Evolutionary conservation across 2,797 vertebrate genomes (phyloP).

Genomic region (Loris lydekkerianus): DNA sequence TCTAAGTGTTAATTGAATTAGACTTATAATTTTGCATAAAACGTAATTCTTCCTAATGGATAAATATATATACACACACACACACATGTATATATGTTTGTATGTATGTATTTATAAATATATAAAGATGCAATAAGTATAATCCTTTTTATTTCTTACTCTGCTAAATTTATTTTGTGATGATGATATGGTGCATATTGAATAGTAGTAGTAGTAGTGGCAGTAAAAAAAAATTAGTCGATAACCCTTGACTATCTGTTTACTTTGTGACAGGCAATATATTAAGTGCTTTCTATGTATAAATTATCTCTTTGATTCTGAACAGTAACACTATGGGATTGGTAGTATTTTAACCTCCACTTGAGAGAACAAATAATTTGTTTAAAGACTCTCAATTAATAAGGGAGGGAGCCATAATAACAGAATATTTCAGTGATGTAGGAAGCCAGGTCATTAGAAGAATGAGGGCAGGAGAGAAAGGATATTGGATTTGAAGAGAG

Average conservation of each 20-base stretch:
- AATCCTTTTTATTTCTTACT: conserved; percentile 2
- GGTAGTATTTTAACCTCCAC: background rate
- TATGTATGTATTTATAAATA: background rate
- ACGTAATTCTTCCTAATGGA: conserved; percentile 35
- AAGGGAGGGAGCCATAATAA: background rate
- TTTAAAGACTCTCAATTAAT: background rate
- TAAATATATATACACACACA: background rate
- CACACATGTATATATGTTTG: background rate
- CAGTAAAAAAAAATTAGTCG: background rate
- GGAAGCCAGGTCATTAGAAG: background rate
- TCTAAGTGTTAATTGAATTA: conserved; percentile 37
- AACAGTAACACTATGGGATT: background rate
- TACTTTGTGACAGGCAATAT: background rate
- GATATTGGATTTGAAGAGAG: background rate
- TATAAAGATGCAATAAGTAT: background rate
- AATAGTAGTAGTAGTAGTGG: background rate
- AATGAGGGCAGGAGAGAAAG: background rate
- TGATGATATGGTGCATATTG: background rate
- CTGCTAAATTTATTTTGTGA: conserved; percentile 24
- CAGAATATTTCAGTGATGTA: background rate
- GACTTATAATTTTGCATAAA: background rate
- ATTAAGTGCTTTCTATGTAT: conserved; percentile 8
- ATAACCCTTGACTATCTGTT: background rate
- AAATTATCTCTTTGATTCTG: background rate
- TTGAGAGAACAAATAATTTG: background rate